Evolutionary conservation across 2,113 vertebrate genomes (phyloP).

Genomic region (Aythya baeri): DNA sequence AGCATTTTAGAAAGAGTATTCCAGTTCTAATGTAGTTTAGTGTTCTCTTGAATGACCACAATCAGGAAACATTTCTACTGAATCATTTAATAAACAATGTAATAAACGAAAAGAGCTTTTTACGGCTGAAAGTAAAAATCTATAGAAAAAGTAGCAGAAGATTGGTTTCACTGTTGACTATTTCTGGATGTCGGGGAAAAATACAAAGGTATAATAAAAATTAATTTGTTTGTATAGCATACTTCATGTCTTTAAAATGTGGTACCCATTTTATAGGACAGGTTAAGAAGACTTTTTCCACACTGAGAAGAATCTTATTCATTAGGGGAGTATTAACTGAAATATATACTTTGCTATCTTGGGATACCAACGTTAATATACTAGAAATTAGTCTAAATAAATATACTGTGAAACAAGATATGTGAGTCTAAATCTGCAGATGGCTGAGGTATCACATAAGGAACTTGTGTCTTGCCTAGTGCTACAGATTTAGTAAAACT

Average conservation of each 20-base stretch:
- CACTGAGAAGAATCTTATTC: not conserved
- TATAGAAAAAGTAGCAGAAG: not conserved
- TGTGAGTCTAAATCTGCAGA: not conserved
- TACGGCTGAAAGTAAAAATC: not conserved
- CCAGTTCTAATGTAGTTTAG: not conserved
- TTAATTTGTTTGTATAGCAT: not conserved
- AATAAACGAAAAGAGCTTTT: not conserved
- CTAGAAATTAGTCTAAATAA: not conserved
- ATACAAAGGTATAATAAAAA: not conserved
- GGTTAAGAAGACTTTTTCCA: not conserved
- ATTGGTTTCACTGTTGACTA: not conserved
- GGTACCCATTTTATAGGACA: not conserved
- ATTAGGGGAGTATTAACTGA: not conserved
- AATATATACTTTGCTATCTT: not conserved
- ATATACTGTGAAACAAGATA: not conserved
- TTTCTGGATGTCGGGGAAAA: not conserved
- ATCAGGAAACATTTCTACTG: not conserved
- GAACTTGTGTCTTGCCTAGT: not conserved
- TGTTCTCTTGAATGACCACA: fast-evolving
- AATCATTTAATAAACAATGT: not conserved
- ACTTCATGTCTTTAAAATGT: not conserved
- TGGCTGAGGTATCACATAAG: not conserved
- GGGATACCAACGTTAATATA: not conserved
- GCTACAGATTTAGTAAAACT: not conserved
- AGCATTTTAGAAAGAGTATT: not conserved